Conservation (phyloP, 2,797 vertebrate genomes). For the Acrossocheilus wenchowensis region DNA sequence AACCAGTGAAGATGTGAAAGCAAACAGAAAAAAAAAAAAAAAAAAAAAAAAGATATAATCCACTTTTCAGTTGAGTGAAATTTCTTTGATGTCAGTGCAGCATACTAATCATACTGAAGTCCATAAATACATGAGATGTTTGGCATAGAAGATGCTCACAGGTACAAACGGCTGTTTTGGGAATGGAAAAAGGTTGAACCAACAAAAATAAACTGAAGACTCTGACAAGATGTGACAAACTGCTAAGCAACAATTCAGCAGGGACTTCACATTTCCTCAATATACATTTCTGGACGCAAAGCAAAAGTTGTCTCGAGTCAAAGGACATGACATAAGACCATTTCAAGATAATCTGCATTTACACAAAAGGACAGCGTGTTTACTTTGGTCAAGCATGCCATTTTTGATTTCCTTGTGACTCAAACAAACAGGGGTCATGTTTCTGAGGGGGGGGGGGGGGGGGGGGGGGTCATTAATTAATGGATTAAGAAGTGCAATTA, state of each 20-base stretch:
- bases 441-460: not conserved
- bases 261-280: constrained; percentile 3
- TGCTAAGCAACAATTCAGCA: not conserved
- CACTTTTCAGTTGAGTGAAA: constrained; percentile 37
- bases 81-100: constrained; percentile 55
- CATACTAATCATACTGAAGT: constrained; percentile 32
- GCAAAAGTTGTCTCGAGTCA: constrained; percentile 11
- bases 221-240: not conserved
- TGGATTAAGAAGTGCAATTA: constrained; percentile 5
- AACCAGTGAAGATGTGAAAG: constrained; percentile 48
- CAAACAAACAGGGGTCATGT: not conserved
- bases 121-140: constrained; percentile 26
- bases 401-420: not conserved
- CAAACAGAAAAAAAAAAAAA: not conserved
- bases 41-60: constrained; percentile 1
- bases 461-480: constrained; percentile 9
- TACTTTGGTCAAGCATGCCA: constrained; percentile 31
- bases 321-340: not conserved
- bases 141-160: constrained; percentile 15
- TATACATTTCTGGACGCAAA: not conserved
- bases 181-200: not conserved
- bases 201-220: not conserved
- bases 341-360: constrained; percentile 4
- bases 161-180: not conserved
- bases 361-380: constrained; percentile 4